Base-by-base conservation (phyloP, 92 coral and sea anemone species). In the Desmophyllum pertusum region DNA sequence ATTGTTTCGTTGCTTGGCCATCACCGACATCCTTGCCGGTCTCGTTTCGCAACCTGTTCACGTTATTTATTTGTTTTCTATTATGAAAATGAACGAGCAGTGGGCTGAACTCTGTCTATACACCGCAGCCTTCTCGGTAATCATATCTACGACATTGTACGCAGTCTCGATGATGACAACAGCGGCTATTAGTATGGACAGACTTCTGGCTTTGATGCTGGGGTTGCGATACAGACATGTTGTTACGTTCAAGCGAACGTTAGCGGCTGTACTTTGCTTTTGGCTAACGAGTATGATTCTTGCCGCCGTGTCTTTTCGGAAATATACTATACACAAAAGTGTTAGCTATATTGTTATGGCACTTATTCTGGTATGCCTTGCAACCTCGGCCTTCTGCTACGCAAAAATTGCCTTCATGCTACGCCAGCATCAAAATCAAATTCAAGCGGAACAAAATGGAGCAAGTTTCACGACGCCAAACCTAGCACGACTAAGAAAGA, bases 1-100 rank as follows among this genome's bases (percentile, higher is more conserved):
- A 1, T 27, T 78, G 40, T 65, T 78, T 35, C 83, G 73, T 65
- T 78, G 83, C 25, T 66, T 78, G 15, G 67, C 83, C 1, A 29
- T 66, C 40, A 63, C 83, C 14, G 83, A 78, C 40, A 66, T 78
- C 19, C 48, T 64, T 6, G 83, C 41, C 6, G 83, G 59, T 9
- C 21, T 78, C 41, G 27, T 78, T 2, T 29, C 73, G 6, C 70
- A 42, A 33, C 83, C 83, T 18, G 25, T 76, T 0, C 63, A 76
- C 31, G 80, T 57, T 10, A n/a, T 35, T 29, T 78, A 78, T 33
- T 63, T 78, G 83, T 11, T 78, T 4, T 65, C 42, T 36, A 6
- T 65, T 14, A 23, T 43, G 29, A 41, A 1, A 59, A 59, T 7
- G 64, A 13, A 11, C 21, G 30, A 13, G 21, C 51, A 77, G 8